These are phyloP conservation scores for Rynchops niger DNA, from an alignment of 2,113 vertebrate species.

Conservation along the genomic window DNA sequence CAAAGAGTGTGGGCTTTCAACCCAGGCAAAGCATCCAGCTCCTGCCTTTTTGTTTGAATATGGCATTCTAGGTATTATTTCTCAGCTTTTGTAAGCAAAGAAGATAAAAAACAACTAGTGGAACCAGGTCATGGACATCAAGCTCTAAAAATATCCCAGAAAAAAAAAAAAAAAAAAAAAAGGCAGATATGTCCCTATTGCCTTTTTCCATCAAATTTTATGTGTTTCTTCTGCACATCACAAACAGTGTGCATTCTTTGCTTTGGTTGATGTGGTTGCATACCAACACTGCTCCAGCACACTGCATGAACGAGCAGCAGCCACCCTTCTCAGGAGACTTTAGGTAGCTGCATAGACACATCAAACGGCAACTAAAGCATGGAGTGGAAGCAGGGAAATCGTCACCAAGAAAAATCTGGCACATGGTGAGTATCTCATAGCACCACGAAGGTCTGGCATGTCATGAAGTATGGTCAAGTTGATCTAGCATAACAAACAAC, in stretches of 20 bases:
- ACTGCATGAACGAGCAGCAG: neutral
- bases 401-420: neutral
- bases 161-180: neutral
- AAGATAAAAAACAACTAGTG: neutral
- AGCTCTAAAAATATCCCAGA: neutral
- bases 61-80: neutral
- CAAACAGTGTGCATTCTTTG: neutral
- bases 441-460: neutral
- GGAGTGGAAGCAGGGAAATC: neutral
- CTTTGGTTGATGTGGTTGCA: neutral
- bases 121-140: neutral
- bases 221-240: neutral
- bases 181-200: neutral
- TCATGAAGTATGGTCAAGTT: neutral
- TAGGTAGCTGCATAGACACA: accelerated
- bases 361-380: neutral
- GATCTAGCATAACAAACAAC: neutral
- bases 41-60: neutral
- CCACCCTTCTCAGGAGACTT: neutral
- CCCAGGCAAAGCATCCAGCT: neutral
- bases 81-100: neutral
- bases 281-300: neutral
- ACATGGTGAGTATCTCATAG: neutral
- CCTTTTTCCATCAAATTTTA: neutral
- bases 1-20: neutral